These are phyloP conservation scores for Aphelinus certus DNA, from an alignment of 1,140 invertebrate species.

Conservation along the genomic window DNA sequence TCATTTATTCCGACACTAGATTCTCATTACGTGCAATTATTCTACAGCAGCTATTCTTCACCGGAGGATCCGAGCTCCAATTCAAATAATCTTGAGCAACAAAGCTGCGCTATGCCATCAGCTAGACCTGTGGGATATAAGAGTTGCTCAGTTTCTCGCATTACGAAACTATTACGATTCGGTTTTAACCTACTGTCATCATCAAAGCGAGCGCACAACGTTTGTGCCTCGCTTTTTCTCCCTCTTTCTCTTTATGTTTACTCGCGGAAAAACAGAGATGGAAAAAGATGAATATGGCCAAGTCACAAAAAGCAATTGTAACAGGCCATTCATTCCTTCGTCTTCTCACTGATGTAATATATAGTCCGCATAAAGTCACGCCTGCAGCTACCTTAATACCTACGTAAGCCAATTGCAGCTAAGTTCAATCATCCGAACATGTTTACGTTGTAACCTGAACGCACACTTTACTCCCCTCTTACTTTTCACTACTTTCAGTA, in stretches of 20 bases:
- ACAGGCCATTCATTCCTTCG: slow-evolving; percentile 5
- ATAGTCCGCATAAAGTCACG: not conserved
- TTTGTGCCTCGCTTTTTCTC: not conserved
- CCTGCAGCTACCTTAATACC: not conserved
- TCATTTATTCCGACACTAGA: too few species aligned
- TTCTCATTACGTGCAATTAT: too few species aligned
- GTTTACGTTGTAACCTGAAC: too few species aligned
- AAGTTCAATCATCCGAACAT: too few species aligned
- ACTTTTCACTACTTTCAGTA: too few species aligned
- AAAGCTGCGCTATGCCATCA: not conserved
- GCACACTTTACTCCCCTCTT: too few species aligned
- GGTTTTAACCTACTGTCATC: not conserved
- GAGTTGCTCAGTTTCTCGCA: not conserved
- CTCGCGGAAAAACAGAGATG: not conserved
- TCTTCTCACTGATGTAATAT: not conserved
- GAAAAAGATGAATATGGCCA: not conserved
- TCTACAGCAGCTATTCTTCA: too few species aligned
- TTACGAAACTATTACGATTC: not conserved
- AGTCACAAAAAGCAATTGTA: slow-evolving; percentile 4
- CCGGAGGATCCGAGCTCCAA: too few species aligned
- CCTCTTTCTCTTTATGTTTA: not conserved
- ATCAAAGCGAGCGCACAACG: not conserved
- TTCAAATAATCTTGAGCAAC: too few species aligned
- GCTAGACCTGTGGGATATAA: not conserved
- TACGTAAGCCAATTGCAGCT: not conserved